Evolutionary conservation across 2,797 vertebrate genomes (phyloP), one percentile per base, ranked within the genome.

Genomic region (Chiloscyllium punctatum): DNA sequence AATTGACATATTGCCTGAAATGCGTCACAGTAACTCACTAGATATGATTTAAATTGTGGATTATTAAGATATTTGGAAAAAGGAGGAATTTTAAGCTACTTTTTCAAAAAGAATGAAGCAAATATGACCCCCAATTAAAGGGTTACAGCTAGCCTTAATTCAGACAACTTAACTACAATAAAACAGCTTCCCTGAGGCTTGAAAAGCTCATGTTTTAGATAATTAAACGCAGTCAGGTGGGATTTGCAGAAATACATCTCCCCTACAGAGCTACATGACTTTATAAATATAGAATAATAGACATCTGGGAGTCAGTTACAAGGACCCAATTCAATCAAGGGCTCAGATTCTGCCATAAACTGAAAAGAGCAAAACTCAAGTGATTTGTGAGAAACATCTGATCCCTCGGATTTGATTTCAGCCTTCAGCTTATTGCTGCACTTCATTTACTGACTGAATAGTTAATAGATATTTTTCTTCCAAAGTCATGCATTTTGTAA

Each of bases 211-310:
- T 77, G 94, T 71, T 53, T 95, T 74, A 95, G 94, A 95, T 95
- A 95, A 95, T 95, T 95, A 95, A 95, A 48, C 48, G 48, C 15
- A 77, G 42, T 95, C 94, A 95, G 94, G 42, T 77, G 94, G 94
- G 94, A 74, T 95, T 95, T 95, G 51, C 71, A 53, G 71, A 95
- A 95, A 95, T 77, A 95, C 94, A 33, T 77, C 42, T 95, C 94
- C 94, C 94, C 94, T 53, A 77, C 71, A 48, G 94, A 77, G 69
- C 71, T 30, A 77, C 94, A 95, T 57, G 94, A 77, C 71, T 95
- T 95, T 95, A 95, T 95, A 95, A 95, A 95, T 95, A 53, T 74
- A n/a, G 71, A 95, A 95, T 95, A 95, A 95, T 77, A 95, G 71
- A 74, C 94, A 53, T 21, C 94, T 57, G 94, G 94, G 94, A 95